Evolutionary conservation across 2,888 invertebrate genomes (phyloP).

Genomic region (Yponomeuta malinellus): DNA sequence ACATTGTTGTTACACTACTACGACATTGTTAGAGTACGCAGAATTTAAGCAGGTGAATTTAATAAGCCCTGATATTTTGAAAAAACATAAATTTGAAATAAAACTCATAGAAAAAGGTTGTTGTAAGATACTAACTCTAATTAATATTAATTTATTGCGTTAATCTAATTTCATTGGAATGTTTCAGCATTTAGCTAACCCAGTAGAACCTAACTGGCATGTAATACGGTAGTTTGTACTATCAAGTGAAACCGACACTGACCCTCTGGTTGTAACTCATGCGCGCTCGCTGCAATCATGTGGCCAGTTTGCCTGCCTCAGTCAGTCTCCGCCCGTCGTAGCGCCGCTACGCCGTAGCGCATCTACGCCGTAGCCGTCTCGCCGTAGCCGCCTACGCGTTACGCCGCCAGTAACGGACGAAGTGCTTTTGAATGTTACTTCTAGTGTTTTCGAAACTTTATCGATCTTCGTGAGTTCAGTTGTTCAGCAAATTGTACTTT

Average conservation of each 20-base stretch:
- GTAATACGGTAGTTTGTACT: too few relatives aligned
- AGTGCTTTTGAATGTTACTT: neutral
- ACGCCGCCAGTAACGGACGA: neutral
- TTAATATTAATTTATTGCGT: too few relatives aligned
- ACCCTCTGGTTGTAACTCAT: neutral
- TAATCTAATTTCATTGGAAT: too few relatives aligned
- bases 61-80: too few relatives aligned
- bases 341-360: conserved; percentile 21
- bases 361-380: conserved; percentile 17
- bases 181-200: too few relatives aligned
- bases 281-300: neutral
- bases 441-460: conserved; percentile 7
- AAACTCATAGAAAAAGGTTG: too few relatives aligned
- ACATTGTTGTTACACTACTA: too few relatives aligned
- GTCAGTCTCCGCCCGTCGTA: conserved; percentile 42
- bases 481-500: neutral
- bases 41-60: too few relatives aligned
- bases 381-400: neutral
- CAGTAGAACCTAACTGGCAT: too few relatives aligned
- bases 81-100: too few relatives aligned
- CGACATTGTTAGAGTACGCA: too few relatives aligned
- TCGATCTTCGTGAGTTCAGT: neutral
- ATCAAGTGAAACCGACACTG: neutral
- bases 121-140: too few relatives aligned
- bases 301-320: conserved; percentile 26